Evolutionary conservation across 2,888 invertebrate genomes (phyloP).

Genomic region (Pollenia griseotomentosa): DNA sequence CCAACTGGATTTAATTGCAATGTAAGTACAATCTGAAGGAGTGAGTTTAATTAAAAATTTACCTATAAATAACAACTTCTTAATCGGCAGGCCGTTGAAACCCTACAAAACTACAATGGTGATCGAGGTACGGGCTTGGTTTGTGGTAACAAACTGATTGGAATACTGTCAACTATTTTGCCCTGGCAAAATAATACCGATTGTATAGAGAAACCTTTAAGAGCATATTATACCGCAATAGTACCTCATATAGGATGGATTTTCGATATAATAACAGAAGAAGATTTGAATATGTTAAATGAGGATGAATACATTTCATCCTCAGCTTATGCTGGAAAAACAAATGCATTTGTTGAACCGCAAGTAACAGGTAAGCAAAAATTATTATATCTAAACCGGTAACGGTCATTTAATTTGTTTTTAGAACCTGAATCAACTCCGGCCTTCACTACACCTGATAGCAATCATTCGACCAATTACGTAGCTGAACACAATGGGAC

Average conservation of each 20-base stretch:
- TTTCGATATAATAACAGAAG: slow-evolving; percentile 69
- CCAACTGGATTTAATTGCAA: slow-evolving; percentile 71
- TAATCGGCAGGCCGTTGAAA: slow-evolving; percentile 62
- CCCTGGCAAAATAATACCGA: slow-evolving; percentile 56
- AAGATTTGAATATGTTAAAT: slow-evolving; percentile 68
- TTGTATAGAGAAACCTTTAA: slow-evolving; percentile 68
- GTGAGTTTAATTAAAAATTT: neutral
- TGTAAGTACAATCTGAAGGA: slow-evolving; percentile 69
- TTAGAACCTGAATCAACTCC: slow-evolving; percentile 29
- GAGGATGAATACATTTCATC: slow-evolving; percentile 62
- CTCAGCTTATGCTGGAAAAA: slow-evolving; percentile 66
- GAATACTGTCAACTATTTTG: slow-evolving; percentile 74
- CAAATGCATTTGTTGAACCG: slow-evolving; percentile 57
- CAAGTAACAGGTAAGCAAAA: slow-evolving; percentile 26
- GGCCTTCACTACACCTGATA: neutral
- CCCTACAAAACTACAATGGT: slow-evolving; percentile 67
- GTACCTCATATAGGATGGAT: slow-evolving; percentile 76
- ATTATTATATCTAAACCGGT: neutral
- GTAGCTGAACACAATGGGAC: neutral
- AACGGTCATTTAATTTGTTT: neutral
- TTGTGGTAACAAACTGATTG: slow-evolving; percentile 73
- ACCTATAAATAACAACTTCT: neutral
- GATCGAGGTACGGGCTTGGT: slow-evolving; percentile 76
- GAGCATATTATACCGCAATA: slow-evolving; percentile 75
- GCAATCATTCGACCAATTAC: slow-evolving; percentile 5